Percentiles rank a stretch among this genome's conserved stretches.
Conservation (phyloP, 2,797 vertebrate species). For the Aulostomus chinensis region DNA sequence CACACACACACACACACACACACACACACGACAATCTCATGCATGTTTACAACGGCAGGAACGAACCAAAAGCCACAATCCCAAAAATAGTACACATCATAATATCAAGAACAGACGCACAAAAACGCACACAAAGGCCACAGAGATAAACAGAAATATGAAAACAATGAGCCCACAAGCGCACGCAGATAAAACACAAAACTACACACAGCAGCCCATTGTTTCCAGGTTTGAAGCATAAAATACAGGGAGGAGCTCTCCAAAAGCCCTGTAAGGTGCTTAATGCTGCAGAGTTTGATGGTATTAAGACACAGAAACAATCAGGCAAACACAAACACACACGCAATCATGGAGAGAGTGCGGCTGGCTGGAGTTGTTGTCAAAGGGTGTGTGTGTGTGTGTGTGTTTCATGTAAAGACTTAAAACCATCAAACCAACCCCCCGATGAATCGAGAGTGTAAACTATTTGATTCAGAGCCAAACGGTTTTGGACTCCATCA, state of each 20-base stretch:
- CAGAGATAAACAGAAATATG: conserved; percentile 23
- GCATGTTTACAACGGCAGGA: too few relatives aligned
- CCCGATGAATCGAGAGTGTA: too few relatives aligned
- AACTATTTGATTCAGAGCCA: too few relatives aligned
- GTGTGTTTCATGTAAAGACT: too few relatives aligned
- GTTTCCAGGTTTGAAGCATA: not conserved
- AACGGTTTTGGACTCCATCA: too few relatives aligned
- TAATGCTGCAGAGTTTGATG: not conserved
- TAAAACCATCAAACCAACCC: too few relatives aligned
- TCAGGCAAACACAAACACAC: too few relatives aligned
- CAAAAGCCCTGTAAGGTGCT: not conserved
- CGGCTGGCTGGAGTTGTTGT: too few relatives aligned
- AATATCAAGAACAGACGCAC: conserved; percentile 18
- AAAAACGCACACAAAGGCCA: conserved; percentile 12
- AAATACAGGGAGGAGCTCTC: too few relatives aligned
- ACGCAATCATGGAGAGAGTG: too few relatives aligned
- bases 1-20: not conserved
- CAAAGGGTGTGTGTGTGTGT: too few relatives aligned
- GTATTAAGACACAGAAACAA: not conserved
- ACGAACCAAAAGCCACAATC: conserved; percentile 15
- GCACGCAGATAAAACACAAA: not conserved
- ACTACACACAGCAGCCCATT: not conserved
- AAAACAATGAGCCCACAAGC: conserved; percentile 7
- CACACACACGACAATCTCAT: too few relatives aligned
- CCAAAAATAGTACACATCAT: conserved; percentile 25